phyloP scores from a whole-genome alignment of 1,140 invertebrate species.

The Monomorium pharaonis region DNA sequence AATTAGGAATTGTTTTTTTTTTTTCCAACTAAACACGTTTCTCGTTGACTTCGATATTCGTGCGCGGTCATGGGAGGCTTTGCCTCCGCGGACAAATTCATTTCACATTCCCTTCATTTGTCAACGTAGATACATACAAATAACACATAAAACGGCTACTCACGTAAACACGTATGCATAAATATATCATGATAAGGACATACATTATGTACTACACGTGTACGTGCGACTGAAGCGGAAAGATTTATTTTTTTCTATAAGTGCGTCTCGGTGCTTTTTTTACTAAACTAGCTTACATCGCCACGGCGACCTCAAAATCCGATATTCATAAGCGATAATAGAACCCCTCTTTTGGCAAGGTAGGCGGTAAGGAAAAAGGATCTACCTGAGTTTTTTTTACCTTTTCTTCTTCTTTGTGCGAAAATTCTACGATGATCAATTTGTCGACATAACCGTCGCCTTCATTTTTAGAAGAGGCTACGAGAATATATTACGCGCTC shows the following conservation, averaged over 20 bases:
- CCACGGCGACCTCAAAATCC: neutral
- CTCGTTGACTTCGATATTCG: neutral
- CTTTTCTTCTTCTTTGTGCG: neutral
- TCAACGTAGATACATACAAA: constrained; percentile 50
- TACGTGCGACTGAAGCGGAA: neutral
- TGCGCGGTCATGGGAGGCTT: neutral
- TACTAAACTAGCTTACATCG: neutral
- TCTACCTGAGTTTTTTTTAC: neutral
- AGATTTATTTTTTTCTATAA: constrained; percentile 25
- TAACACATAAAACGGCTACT: neutral
- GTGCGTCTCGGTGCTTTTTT: neutral
- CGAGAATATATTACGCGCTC: neutral
- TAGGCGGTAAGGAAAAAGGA: neutral
- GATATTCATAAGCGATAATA: neutral
- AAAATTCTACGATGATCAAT: neutral
- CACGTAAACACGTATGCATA: neutral
- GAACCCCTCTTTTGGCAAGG: neutral
- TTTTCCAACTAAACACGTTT: constrained; percentile 8
- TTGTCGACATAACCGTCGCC: too few species aligned
- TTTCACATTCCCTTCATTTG: neutral
- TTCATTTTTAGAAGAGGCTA: neutral
- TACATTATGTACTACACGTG: constrained; percentile 39
- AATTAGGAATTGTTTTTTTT: constrained; percentile 28
- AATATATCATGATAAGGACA: constrained; percentile 29
- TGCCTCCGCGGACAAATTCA: neutral